These are phyloP conservation scores for Scolopax rusticola DNA, from an alignment of 2,797 vertebrate genomes.

Conservation along the genomic window DNA sequence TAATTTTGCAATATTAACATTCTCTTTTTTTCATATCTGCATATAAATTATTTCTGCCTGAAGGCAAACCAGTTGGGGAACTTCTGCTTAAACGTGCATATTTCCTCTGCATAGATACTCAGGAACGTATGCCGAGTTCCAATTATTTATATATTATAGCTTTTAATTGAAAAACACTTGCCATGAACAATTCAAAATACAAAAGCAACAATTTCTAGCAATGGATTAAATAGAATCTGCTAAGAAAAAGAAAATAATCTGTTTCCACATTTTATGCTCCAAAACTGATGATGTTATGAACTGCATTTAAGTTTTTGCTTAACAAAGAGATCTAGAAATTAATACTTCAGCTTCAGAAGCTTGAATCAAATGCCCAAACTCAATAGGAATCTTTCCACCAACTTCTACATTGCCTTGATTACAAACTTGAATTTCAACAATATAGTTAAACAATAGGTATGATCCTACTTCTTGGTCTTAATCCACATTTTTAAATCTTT, in stretches of 20 bases:
- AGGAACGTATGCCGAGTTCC: neutral
- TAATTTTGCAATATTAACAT: conserved; percentile 49
- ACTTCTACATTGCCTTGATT: neutral
- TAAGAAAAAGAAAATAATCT: neutral
- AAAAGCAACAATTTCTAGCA: conserved; percentile 10
- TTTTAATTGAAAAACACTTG: conserved; percentile 54
- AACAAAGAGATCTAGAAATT: neutral
- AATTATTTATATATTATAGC: conserved; percentile 25
- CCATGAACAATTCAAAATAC: conserved; percentile 16
- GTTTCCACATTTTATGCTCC: neutral
- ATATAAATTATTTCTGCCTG: conserved; percentile 49
- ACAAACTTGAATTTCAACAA: neutral
- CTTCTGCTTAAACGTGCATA: conserved; percentile 36
- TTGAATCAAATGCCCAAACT: neutral
- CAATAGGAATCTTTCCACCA: neutral
- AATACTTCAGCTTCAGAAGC: neutral
- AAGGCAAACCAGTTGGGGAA: conserved; percentile 42
- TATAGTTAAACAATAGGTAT: neutral
- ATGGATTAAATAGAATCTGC: neutral
- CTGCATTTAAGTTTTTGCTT: neutral
- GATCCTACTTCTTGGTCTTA: neutral
- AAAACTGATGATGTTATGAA: neutral
- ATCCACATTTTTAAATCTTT: neutral
- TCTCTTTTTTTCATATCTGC: neutral
- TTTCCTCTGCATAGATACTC: conserved; percentile 40